Evolutionary conservation across 1,140 invertebrate species (phyloP).

Genomic region (Archegozetes longisetosus): DNA sequence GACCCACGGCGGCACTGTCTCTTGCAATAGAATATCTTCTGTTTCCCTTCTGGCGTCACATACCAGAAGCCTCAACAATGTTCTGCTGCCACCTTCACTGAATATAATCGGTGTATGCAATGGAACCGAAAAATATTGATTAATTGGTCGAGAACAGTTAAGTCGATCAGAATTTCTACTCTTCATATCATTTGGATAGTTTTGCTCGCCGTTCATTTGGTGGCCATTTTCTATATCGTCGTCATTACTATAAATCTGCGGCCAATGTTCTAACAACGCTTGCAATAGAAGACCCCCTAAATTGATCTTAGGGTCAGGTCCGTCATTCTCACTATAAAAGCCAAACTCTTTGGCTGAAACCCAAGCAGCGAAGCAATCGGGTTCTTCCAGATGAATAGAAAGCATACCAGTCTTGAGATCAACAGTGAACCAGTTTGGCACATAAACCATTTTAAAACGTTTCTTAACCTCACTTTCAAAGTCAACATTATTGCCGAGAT

Average conservation of each 20-base stretch:
- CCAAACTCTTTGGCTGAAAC: constrained; percentile 89
- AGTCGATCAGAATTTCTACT: neutral
- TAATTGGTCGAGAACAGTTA: constrained; percentile 36
- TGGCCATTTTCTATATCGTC: constrained; percentile 33
- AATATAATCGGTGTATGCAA: constrained; percentile 93
- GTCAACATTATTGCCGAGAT: constrained; percentile 65
- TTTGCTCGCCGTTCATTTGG: constrained; percentile 3
- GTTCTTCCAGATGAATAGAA: constrained; percentile 94
- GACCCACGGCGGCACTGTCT: constrained; percentile 91
- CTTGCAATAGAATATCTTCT: constrained; percentile 76
- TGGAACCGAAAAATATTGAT: constrained; percentile 79
- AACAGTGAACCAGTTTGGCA: constrained; percentile 98
- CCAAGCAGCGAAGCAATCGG: constrained; percentile 95
- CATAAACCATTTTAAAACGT: constrained; percentile 79
- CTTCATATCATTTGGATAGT: constrained; percentile 7
- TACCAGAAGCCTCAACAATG: constrained; percentile 72
- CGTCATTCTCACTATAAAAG: constrained; percentile 30
- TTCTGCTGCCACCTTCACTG: constrained; percentile 86
- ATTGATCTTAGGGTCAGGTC: constrained; percentile 49
- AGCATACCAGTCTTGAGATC: constrained; percentile 97
- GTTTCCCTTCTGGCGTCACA: constrained; percentile 88
- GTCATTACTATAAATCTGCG: constrained; percentile 44
- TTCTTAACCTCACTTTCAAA: constrained; percentile 90
- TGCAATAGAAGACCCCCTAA: constrained; percentile 85
- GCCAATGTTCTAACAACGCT: constrained; percentile 91